phyloP scores from a whole-genome alignment of 2,888 invertebrate genomes.

The Marronus borbonicus region DNA sequence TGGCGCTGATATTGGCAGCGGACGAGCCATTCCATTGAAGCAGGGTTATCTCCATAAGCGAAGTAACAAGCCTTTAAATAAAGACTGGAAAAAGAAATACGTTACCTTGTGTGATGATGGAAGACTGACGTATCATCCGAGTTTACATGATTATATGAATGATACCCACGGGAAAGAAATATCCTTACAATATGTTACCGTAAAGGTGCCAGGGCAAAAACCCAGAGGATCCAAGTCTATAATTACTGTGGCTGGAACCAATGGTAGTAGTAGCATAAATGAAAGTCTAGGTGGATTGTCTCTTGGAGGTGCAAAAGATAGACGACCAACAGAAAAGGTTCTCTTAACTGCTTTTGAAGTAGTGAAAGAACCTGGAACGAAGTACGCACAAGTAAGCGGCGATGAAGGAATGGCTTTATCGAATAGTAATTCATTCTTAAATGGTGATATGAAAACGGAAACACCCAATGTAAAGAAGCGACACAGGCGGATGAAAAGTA shows the following conservation, averaged over 20 bases:
- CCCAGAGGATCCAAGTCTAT: conserved; percentile 90
- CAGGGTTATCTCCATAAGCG: conserved; percentile 98
- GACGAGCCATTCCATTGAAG: conserved; percentile 95
- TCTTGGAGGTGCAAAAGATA: conserved; percentile 74
- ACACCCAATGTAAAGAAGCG: conserved; percentile 92
- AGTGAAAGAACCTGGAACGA: conserved; percentile 76
- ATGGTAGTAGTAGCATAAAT: conserved; percentile 70
- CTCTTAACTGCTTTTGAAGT: conserved; percentile 82
- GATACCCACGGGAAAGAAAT: conserved; percentile 96
- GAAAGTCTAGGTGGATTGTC: conserved; percentile 82
- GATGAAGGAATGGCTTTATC: conserved; percentile 78
- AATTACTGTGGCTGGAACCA: conserved; percentile 74
- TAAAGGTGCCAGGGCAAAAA: conserved; percentile 97
- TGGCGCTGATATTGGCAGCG: conserved; percentile 92
- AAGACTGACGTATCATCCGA: conserved; percentile 95
- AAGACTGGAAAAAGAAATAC: conserved; percentile 99
- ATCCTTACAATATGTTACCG: conserved; percentile 94
- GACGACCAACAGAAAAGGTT: conserved; percentile 80
- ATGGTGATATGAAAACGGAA: conserved; percentile 75
- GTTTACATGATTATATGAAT: conserved; percentile 96
- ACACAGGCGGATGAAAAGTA: conserved; percentile 89
- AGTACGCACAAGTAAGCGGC: conserved; percentile 72
- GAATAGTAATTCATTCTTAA: conserved; percentile 77
- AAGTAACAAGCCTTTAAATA: conserved; percentile 95
- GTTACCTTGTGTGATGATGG: conserved; percentile 97